Evolutionary conservation across 2,797 vertebrate genomes (phyloP).

Genomic region (Mallotus villosus): DNA sequence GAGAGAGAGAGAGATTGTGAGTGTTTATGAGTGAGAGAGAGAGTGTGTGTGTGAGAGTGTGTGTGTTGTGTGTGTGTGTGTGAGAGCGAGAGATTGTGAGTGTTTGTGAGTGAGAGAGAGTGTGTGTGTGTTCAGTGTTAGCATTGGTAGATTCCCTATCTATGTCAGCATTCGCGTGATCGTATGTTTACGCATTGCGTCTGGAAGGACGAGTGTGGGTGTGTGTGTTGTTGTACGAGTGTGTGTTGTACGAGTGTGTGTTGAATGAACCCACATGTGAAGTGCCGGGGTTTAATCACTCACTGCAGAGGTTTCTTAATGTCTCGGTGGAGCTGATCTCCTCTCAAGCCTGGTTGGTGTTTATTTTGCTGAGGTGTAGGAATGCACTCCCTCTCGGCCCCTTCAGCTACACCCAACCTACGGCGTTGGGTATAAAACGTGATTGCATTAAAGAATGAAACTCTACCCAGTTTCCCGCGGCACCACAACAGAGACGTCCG

Average conservation of each 20-base stretch:
- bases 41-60: neutral
- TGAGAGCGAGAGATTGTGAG: neutral
- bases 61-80: slow-evolving; percentile 15
- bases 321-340: neutral
- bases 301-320: neutral
- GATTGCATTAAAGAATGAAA: slow-evolving; percentile 10
- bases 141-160: neutral
- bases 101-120: too few relatives aligned
- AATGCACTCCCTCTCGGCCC: slow-evolving; percentile 16
- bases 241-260: slow-evolving; percentile 6
- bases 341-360: slow-evolving; percentile 17
- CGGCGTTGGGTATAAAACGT: slow-evolving; percentile 14
- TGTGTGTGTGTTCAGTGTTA: slow-evolving; percentile 3
- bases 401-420: slow-evolving; percentile 18
- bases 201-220: neutral
- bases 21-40: slow-evolving; percentile 13
- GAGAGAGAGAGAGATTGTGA: neutral
- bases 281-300: neutral
- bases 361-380: slow-evolving; percentile 37
- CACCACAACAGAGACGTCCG: neutral
- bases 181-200: neutral
- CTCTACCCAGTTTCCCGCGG: neutral
- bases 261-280: neutral
- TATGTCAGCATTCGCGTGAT: neutral
- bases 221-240: slow-evolving; percentile 12